Conservation (phyloP, 1,140 invertebrate species). For the Potamilus streckersoni region DNA sequence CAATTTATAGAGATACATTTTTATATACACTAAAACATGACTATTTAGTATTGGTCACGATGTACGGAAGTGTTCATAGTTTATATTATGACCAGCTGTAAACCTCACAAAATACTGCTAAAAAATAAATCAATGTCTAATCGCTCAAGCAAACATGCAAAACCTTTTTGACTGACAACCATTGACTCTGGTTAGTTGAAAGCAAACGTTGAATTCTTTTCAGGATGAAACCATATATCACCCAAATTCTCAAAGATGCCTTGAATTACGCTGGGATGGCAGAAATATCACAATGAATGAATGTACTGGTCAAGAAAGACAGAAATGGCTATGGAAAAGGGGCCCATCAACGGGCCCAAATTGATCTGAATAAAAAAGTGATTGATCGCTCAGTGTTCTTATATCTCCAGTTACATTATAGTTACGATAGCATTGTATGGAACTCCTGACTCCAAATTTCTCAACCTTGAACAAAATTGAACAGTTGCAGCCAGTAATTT, state of each 20-base stretch:
- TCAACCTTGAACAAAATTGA: too few relatives aligned
- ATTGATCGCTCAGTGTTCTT: neutral
- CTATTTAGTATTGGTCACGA: too few relatives aligned
- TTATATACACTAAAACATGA: too few relatives aligned
- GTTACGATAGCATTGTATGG: too few relatives aligned
- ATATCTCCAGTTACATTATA: too few relatives aligned
- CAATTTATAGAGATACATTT: neutral
- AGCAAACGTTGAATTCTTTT: neutral
- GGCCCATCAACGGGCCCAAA: constrained; percentile 14
- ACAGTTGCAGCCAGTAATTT: too few relatives aligned
- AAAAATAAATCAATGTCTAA: neutral
- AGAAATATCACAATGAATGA: constrained; percentile 7
- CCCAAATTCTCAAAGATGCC: constrained; percentile 11
- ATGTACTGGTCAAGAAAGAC: constrained; percentile 10
- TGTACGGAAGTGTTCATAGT: neutral
- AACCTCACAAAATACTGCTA: neutral
- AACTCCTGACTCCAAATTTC: too few relatives aligned
- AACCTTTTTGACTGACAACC: neutral
- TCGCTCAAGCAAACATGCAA: neutral
- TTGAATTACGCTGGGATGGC: constrained; percentile 24
- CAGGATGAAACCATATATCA: constrained; percentile 30
- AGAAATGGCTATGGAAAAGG: constrained; percentile 25
- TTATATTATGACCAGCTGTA: neutral
- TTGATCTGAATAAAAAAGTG: neutral
- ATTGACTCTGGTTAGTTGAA: neutral